Percentiles rank a stretch among this genome's conserved stretches.
These are phyloP conservation scores for Hemibagrus wyckioides DNA, from an alignment of 2,113 vertebrate species.

Conservation along the genomic window DNA sequence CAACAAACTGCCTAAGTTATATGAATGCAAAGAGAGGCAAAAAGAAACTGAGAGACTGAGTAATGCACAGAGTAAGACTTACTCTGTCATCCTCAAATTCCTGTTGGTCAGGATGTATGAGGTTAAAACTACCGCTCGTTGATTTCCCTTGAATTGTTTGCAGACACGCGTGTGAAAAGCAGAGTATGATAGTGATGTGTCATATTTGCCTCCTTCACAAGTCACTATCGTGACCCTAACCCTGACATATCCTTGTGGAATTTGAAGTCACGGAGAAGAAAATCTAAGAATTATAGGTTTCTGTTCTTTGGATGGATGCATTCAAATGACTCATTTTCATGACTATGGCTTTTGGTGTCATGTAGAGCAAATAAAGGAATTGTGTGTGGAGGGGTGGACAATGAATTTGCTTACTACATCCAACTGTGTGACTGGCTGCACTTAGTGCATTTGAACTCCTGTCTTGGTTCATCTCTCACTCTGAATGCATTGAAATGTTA, in stretches of 20 bases:
- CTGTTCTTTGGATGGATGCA: neutral
- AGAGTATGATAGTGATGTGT: conserved; percentile 8
- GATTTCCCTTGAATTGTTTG: neutral
- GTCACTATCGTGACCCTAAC: conserved; percentile 36
- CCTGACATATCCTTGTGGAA: conserved; percentile 57
- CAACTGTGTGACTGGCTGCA: neutral
- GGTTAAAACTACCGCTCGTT: neutral
- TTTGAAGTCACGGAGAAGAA: conserved; percentile 55
- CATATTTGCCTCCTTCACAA: conserved; percentile 37
- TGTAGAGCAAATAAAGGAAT: neutral
- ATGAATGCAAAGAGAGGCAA: neutral
- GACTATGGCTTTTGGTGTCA: neutral
- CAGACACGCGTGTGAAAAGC: neutral
- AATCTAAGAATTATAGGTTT: conserved; percentile 30
- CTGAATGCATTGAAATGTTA: neutral
- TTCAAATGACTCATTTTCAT: neutral
- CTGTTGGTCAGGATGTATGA: neutral
- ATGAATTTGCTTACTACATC: neutral
- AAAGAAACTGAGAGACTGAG: neutral
- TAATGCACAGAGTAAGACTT: neutral
- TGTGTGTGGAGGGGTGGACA: neutral
- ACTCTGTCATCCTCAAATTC: neutral
- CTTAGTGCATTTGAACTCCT: neutral
- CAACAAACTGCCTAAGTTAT: neutral
- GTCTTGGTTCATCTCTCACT: neutral